Evolutionary conservation across 2,113 vertebrate species (phyloP).

Genomic region (Cebus imitator): DNA sequence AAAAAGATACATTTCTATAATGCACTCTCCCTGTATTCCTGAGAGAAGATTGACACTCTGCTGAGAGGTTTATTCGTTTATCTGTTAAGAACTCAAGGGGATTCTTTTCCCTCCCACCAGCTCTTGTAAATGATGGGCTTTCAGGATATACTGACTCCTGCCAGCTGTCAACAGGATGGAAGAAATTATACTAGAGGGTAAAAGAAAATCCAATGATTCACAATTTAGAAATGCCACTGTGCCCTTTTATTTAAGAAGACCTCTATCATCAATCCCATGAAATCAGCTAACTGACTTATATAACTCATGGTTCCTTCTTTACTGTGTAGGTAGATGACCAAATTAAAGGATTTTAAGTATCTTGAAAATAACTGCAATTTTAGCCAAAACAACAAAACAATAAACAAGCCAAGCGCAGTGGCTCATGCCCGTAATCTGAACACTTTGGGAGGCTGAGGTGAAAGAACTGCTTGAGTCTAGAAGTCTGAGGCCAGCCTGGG

Average conservation of each 20-base stretch:
- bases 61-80: not conserved
- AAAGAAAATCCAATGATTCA: not conserved
- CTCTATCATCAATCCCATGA: not conserved
- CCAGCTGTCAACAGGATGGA: not conserved
- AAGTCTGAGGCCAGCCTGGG: too few species aligned
- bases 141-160: not conserved
- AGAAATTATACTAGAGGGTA: not conserved
- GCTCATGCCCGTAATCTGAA: too few species aligned
- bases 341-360: not conserved
- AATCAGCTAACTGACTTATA: not conserved
- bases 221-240: not conserved
- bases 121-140: not conserved
- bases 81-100: not conserved
- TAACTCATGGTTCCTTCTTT: not conserved
- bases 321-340: not conserved
- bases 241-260: not conserved
- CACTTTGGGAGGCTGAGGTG: too few species aligned
- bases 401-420: too few species aligned
- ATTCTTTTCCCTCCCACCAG: not conserved
- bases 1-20: not conserved
- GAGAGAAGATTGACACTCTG: not conserved
- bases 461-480: too few species aligned
- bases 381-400: not conserved
- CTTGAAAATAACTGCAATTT: not conserved
- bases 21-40: not conserved